Percentiles rank a stretch among this genome's conserved stretches.
phyloP scores from a whole-genome alignment of 2,888 invertebrate genomes.

The Acanthopleura granulata region DNA sequence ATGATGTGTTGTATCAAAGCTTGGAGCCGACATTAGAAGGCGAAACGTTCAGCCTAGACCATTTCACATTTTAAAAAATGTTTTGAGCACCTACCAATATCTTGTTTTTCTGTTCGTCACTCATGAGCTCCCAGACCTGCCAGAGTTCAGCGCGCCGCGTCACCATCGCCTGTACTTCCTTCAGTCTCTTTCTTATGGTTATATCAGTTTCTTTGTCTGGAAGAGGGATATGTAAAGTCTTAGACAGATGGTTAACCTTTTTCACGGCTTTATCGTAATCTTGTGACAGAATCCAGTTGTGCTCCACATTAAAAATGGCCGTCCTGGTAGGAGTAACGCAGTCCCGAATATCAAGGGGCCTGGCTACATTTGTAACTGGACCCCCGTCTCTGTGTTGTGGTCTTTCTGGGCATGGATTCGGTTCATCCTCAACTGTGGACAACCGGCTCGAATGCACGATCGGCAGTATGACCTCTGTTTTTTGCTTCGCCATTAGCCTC shows the following conservation, averaged over 20 bases:
- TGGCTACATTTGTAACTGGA: not conserved
- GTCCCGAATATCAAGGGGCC: not conserved
- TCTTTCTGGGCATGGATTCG: not conserved
- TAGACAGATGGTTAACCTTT: constrained; percentile 40
- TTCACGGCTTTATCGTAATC: constrained; percentile 42
- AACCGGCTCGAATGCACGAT: not conserved
- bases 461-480: not conserved
- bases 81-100: constrained; percentile 52
- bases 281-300: constrained; percentile 57
- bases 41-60: no score
- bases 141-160: constrained; percentile 50
- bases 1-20: no score
- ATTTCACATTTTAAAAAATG: no score
- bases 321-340: constrained; percentile 6
- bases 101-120: constrained; percentile 42
- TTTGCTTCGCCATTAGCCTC: not conserved
- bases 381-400: not conserved
- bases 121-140: constrained; percentile 45
- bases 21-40: no score
- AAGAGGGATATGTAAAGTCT: constrained; percentile 49
- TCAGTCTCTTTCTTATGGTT: constrained; percentile 47
- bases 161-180: constrained; percentile 54
- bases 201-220: constrained; percentile 56
- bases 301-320: constrained; percentile 48
- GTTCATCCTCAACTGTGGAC: not conserved